Conservation (phyloP, 1,140 invertebrate genomes). For the Eurosta solidaginis region DNA sequence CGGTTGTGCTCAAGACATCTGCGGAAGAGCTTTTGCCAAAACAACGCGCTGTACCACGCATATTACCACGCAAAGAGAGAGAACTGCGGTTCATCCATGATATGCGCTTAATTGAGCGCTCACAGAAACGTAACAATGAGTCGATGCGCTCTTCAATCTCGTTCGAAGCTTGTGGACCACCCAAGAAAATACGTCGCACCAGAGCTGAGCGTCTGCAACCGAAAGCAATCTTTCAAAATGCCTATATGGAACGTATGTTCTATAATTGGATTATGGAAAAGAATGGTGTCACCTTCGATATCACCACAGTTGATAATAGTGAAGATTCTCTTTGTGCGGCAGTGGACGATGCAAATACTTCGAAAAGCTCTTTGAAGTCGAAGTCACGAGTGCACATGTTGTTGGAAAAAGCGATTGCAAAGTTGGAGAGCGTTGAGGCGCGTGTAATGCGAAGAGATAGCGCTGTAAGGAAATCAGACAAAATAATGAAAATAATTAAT, state of each 20-base stretch:
- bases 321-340: conserved; percentile 7
- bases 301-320: conserved; percentile 37
- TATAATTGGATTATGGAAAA: conserved; percentile 51
- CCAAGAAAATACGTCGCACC: conserved; percentile 54
- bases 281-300: conserved; percentile 50
- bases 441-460: neutral
- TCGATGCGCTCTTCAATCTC: conserved; percentile 43
- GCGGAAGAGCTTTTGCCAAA: conserved; percentile 33
- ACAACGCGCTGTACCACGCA: conserved; percentile 39
- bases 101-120: conserved; percentile 20
- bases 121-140: conserved; percentile 45
- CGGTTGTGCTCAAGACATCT: conserved; percentile 49
- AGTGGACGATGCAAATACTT: neutral
- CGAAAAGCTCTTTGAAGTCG: conserved; percentile 39
- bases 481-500: conserved; percentile 41
- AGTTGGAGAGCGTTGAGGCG: conserved; percentile 39
- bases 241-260: conserved; percentile 48
- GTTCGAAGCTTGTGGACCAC: conserved; percentile 51
- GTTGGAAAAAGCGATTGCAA: conserved; percentile 53
- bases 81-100: neutral
- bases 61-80: neutral
- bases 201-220: conserved; percentile 41
- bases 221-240: conserved; percentile 50
- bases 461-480: neutral
- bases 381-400: conserved; percentile 47